These are phyloP conservation scores for Drosophila pseudotakahashii DNA, from an alignment of 2,888 invertebrate genomes.

Conservation along the genomic window DNA sequence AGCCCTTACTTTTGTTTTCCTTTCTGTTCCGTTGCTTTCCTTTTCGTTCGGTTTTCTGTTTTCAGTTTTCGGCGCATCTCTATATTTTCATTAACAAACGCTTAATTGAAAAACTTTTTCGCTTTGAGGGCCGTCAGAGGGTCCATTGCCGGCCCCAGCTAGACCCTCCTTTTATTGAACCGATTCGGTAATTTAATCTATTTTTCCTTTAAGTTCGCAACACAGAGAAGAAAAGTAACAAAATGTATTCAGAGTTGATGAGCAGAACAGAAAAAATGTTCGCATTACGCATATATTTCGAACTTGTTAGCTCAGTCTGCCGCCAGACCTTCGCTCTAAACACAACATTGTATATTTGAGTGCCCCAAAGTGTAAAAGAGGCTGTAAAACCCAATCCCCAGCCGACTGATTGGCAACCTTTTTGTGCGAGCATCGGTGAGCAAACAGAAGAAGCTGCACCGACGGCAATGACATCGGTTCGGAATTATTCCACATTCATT, in stretches of 20 bases:
- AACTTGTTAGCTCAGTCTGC: conserved; percentile 11
- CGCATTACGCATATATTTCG: conserved; percentile 18
- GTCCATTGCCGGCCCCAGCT: not conserved
- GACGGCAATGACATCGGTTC: conserved; percentile 34
- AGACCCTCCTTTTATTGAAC: conserved; percentile 48
- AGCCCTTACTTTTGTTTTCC: conserved; percentile 27
- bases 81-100: conserved; percentile 66
- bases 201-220: conserved; percentile 16
- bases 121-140: conserved; percentile 60
- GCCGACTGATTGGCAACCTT: conserved; percentile 37
- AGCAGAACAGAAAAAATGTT: conserved; percentile 1
- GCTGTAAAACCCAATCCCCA: conserved; percentile 39
- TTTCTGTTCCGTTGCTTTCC: conserved; percentile 33
- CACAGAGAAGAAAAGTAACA: conserved; percentile 10
- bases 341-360: conserved; percentile 27
- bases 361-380: conserved; percentile 37
- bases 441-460: conserved; percentile 28
- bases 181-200: conserved; percentile 35
- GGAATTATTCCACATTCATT: conserved; percentile 63
- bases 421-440: conserved; percentile 31
- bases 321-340: conserved; percentile 13
- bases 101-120: conserved; percentile 74
- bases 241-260: conserved; percentile 27
- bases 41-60: not conserved
- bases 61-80: conserved; percentile 21